These are phyloP conservation scores for Parapsyche elsis DNA, from an alignment of 1,140 invertebrate species.

Conservation along the genomic window DNA sequence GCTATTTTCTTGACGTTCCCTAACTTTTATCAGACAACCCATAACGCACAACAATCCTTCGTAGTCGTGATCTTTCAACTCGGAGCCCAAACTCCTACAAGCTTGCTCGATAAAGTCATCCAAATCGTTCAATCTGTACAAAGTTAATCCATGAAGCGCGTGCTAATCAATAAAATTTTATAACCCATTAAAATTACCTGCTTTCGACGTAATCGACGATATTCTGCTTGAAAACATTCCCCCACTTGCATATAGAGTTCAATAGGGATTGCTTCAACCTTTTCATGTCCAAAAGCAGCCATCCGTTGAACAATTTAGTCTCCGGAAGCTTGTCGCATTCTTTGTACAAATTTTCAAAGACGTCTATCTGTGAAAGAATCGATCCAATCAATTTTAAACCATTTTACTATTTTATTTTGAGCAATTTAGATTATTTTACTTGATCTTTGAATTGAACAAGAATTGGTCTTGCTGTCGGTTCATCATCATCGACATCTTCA, in stretches of 20 bases:
- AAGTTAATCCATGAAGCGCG: conserved; percentile 9
- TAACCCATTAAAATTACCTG: conserved; percentile 59
- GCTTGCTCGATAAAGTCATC: conserved; percentile 73
- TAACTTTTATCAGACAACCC: conserved; percentile 72
- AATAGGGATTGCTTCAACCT: conserved; percentile 81
- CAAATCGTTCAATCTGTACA: conserved; percentile 66
- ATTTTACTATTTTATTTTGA: too few species aligned
- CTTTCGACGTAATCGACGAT: conserved; percentile 77
- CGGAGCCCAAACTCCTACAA: conserved; percentile 67
- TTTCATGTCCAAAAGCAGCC: conserved; percentile 78
- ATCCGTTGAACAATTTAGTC: conserved; percentile 72
- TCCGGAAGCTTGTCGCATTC: conserved; percentile 62
- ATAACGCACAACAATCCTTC: conserved; percentile 72
- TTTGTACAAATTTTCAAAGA: conserved; percentile 63
- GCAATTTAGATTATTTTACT: too few species aligned
- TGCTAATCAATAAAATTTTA: background rate
- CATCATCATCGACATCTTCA: conserved; percentile 68
- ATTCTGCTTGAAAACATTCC: conserved; percentile 81
- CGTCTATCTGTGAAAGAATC: conserved; percentile 60
- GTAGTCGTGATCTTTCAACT: conserved; percentile 74
- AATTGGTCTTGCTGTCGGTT: conserved; percentile 61
- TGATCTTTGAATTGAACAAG: conserved; percentile 64
- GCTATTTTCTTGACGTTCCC: conserved; percentile 67
- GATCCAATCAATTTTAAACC: too few species aligned
- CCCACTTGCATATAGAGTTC: conserved; percentile 82